Conservation (phyloP, 2,113 vertebrate species). For the Urocitellus parryii region DNA sequence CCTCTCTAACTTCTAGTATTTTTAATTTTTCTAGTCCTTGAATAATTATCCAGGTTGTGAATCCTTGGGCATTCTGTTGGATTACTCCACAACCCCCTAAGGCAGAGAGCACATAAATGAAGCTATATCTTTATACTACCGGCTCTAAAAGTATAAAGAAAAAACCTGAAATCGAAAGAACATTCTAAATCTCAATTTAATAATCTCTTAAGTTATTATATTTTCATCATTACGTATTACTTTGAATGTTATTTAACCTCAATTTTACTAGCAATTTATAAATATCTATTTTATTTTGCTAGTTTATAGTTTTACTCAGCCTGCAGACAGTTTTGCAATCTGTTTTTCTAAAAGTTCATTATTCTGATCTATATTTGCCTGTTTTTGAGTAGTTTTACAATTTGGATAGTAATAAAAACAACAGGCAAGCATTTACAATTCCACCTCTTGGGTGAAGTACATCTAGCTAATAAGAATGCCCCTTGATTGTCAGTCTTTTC, state of each 20-base stretch:
- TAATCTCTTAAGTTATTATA: neutral
- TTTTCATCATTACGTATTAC: neutral
- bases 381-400: neutral
- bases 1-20: neutral
- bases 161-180: neutral
- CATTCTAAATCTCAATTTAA: neutral
- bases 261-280: neutral
- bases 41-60: neutral
- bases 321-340: neutral
- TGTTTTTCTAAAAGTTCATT: neutral
- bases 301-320: neutral
- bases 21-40: neutral
- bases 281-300: neutral
- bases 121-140: neutral
- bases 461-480: neutral
- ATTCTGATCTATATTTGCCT: neutral
- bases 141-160: neutral
- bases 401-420: neutral
- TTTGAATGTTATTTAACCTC: neutral
- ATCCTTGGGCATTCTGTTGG: neutral
- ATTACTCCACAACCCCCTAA: neutral
- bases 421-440: neutral
- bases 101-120: neutral
- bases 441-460: neutral
- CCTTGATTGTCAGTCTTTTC: neutral